These are phyloP conservation scores for Cremastobaeus sp. DNA, from an alignment of 2,888 invertebrate species.

Conservation along the genomic window DNA sequence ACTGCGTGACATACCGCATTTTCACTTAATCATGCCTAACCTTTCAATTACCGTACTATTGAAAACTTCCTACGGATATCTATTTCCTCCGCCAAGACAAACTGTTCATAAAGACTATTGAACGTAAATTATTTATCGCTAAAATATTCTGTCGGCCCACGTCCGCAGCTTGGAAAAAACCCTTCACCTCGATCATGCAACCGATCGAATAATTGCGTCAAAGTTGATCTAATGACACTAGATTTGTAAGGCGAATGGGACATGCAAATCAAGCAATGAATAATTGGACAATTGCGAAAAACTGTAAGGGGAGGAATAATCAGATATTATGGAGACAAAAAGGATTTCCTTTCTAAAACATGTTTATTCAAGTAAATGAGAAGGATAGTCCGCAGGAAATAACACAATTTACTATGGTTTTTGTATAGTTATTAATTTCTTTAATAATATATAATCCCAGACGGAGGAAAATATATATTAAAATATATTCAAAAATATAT, in stretches of 20 bases:
- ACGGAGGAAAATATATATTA: too few species aligned
- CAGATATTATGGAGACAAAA: too few species aligned
- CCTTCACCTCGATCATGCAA: conserved; percentile 22
- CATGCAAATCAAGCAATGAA: conserved; percentile 34
- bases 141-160: conserved; percentile 27
- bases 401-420: too few species aligned
- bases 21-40: conserved; percentile 37
- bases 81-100: conserved; percentile 37
- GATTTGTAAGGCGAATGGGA: conserved; percentile 17
- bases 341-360: too few species aligned
- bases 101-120: conserved; percentile 28
- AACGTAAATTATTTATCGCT: conserved; percentile 44
- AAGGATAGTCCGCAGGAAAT: too few species aligned
- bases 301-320: too few species aligned
- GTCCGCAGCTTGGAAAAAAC: not conserved
- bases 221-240: conserved; percentile 26
- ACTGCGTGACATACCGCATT: conserved; percentile 25
- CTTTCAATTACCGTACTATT: conserved; percentile 39
- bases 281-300: too few species aligned
- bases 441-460: too few species aligned
- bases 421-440: too few species aligned
- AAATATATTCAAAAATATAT: too few species aligned
- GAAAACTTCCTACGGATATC: conserved; percentile 46
- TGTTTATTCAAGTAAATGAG: too few species aligned
- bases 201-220: conserved; percentile 31